Evolutionary conservation across 2,113 vertebrate genomes (phyloP).

Genomic region (Orthonyx spaldingii): DNA sequence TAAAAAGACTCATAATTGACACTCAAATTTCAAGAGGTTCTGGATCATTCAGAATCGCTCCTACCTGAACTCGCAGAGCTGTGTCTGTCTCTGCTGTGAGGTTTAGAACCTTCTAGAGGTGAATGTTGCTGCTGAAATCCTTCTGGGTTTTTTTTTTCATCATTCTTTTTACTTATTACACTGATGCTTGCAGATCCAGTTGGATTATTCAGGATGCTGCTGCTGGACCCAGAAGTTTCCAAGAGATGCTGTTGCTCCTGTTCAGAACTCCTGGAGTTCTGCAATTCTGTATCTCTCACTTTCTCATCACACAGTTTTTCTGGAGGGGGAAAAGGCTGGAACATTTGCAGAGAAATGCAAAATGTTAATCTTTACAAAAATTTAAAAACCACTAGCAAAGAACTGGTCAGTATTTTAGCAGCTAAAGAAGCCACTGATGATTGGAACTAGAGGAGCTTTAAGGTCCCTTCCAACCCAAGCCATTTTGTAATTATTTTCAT

Average conservation of each 20-base stretch:
- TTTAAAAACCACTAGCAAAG: background rate
- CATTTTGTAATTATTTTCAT: background rate
- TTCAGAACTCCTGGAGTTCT: background rate
- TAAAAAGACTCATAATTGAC: background rate
- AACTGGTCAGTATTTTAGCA: background rate
- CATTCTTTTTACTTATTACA: background rate
- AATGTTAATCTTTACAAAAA: background rate
- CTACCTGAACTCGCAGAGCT: constrained; percentile 36
- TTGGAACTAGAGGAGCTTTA: background rate
- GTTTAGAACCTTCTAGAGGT: background rate
- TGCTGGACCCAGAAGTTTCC: constrained; percentile 37
- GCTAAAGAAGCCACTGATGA: background rate
- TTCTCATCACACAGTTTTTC: constrained; percentile 1
- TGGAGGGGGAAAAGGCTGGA: constrained; percentile 5
- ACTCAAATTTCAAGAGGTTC: background rate
- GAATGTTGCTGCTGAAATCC: background rate
- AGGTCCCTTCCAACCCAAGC: background rate
- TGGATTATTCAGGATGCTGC: constrained; percentile 46
- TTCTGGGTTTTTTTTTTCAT: background rate
- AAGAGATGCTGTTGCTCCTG: constrained; percentile 54
- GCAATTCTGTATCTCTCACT: background rate
- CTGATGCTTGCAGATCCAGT: background rate
- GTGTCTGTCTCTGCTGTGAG: background rate
- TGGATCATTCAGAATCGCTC: background rate
- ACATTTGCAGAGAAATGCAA: background rate